phyloP scores from a whole-genome alignment of 2,113 vertebrate genomes.

The Ahaetulla prasina region DNA sequence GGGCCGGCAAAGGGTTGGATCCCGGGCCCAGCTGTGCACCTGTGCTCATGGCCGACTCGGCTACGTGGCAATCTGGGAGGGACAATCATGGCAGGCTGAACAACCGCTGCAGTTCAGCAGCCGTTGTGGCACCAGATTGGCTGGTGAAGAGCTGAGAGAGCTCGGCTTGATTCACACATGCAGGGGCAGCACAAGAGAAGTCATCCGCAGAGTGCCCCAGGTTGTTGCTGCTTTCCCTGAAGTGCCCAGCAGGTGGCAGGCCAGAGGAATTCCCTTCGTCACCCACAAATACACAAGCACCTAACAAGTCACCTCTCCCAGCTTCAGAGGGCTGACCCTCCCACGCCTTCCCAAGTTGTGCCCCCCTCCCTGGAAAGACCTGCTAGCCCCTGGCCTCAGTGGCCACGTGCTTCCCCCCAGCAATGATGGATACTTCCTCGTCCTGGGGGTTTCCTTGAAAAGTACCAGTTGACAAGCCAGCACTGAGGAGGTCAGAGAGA shows the following conservation, averaged over 20 bases:
- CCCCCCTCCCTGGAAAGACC: not conserved
- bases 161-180: not conserved
- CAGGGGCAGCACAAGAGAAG: not conserved
- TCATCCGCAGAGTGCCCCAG: not conserved
- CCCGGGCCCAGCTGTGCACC: conserved; percentile 78
- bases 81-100: not conserved
- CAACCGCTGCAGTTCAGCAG: not conserved
- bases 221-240: not conserved
- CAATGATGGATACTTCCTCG: not conserved
- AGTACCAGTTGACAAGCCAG: not conserved
- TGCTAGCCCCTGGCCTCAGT: not conserved
- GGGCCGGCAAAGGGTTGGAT: conserved; percentile 72
- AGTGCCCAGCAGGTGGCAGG: not conserved
- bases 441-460: not conserved
- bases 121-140: too few species aligned
- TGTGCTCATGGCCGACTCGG: conserved; percentile 77
- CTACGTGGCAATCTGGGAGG: conserved; percentile 75
- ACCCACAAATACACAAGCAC: too few species aligned
- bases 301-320: not conserved
- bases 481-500: not conserved
- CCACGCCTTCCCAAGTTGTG: not conserved
- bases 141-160: not conserved
- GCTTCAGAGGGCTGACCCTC: too few species aligned
- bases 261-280: not conserved
- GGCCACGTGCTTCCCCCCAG: not conserved